phyloP scores from a whole-genome alignment of 2,888 invertebrate genomes.

The Creontiades dilutus region DNA sequence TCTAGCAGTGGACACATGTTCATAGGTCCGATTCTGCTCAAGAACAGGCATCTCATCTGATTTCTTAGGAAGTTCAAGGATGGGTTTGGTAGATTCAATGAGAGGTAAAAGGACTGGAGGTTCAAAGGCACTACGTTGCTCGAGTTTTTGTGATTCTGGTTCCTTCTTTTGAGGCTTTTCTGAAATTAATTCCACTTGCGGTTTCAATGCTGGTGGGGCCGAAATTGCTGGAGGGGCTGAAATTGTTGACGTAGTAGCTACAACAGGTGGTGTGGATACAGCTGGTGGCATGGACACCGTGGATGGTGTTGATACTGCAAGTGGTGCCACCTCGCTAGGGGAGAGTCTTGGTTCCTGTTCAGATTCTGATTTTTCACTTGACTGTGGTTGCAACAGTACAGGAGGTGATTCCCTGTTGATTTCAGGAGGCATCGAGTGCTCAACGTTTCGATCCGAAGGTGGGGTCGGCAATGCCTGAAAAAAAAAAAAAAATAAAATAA shows the following conservation, averaged over 20 bases:
- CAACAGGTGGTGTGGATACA: neutral
- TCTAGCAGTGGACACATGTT: neutral
- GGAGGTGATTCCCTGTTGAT: conserved; percentile 55
- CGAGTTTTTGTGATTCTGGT: conserved; percentile 37
- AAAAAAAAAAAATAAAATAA: neutral
- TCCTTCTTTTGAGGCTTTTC: conserved; percentile 3
- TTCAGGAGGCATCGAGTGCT: conserved; percentile 49
- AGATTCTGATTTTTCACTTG: conserved; percentile 25
- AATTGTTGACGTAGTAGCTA: neutral
- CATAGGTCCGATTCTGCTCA: conserved; percentile 50
- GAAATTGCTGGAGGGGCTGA: neutral
- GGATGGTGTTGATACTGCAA: neutral
- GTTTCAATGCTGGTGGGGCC: conserved; percentile 26
- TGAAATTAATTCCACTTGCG: neutral
- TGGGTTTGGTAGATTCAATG: neutral
- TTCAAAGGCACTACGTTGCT: conserved; percentile 62
- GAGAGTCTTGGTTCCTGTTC: neutral
- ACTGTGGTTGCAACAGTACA: neutral
- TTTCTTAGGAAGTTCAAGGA: conserved; percentile 17
- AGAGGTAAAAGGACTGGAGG: conserved; percentile 57
- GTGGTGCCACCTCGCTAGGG: neutral
- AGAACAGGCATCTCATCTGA: conserved; percentile 36
- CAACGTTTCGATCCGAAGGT: conserved; percentile 20
- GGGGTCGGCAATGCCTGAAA: neutral
- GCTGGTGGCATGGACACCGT: neutral